Conservation (phyloP, 2,888 invertebrate species). For the Hemicrepidius hirtus region DNA sequence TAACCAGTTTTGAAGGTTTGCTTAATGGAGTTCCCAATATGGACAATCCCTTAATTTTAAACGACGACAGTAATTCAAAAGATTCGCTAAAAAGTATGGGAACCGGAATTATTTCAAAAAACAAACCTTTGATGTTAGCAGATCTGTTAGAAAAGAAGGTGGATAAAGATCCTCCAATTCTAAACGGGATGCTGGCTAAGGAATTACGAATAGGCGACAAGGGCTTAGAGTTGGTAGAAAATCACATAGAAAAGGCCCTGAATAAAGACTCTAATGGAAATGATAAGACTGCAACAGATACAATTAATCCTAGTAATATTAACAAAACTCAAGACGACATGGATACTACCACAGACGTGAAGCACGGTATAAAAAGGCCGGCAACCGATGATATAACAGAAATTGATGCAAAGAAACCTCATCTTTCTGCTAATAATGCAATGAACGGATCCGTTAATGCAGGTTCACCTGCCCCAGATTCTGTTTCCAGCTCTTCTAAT, state of each 20-base stretch:
- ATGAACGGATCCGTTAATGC: slow-evolving; percentile 65
- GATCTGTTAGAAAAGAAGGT: slow-evolving; percentile 88
- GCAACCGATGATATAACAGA: slow-evolving; percentile 70
- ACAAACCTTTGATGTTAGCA: slow-evolving; percentile 85
- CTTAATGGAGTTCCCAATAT: slow-evolving; percentile 76
- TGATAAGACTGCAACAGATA: slow-evolving; percentile 54
- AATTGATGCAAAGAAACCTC: slow-evolving; percentile 71
- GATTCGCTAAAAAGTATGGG: slow-evolving; percentile 67
- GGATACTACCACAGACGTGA: slow-evolving; percentile 64
- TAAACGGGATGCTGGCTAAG: slow-evolving; percentile 77
- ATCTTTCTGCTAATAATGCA: slow-evolving; percentile 58
- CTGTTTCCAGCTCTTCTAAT: slow-evolving; percentile 71
- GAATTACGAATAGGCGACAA: slow-evolving; percentile 77
- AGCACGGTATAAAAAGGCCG: slow-evolving; percentile 68
- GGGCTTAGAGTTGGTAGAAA: slow-evolving; percentile 77
- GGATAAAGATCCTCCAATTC: slow-evolving; percentile 75
- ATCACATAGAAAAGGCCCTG: slow-evolving; percentile 75
- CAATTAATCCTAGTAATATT: slow-evolving; percentile 44
- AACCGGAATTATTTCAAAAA: slow-evolving; percentile 67
- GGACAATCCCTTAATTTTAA: slow-evolving; percentile 70
- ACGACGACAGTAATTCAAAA: slow-evolving; percentile 76
- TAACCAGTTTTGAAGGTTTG: slow-evolving; percentile 79
- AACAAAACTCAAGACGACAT: slow-evolving; percentile 51
- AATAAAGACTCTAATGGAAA: slow-evolving; percentile 60
- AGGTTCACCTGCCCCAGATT: slow-evolving; percentile 72